Base-by-base conservation (phyloP, 2,797 vertebrate genomes). In the Halcyon leucocephala region DNA sequence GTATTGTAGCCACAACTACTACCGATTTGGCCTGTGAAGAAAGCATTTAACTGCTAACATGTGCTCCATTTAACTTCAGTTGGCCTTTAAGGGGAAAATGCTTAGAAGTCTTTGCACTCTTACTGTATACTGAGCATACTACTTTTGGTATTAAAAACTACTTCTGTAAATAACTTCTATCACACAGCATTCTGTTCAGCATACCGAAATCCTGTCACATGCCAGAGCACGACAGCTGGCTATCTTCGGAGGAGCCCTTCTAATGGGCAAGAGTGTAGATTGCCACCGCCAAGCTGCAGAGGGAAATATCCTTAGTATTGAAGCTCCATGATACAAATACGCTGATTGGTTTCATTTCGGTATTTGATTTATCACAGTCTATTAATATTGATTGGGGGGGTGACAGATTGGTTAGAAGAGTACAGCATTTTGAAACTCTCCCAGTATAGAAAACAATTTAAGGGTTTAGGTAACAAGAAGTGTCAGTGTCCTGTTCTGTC, bases 1-100 rank as follows among this genome's bases (percentile, higher is more conserved):
- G 48, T 89, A 84, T 96, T 95, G 73, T 97, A 97, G 96, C 94
- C 96, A 95, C 94, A 96, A 96, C 85, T 93, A 82, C 90, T 97
- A 93, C 93, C 96, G 89, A 88, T 97, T 88, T 89, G 95, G 93
- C 97, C 94, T 97, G 96, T 95, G 95, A 98, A 97, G 95, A 97
- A 95, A 97, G 67, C 82, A 51, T 95, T 97, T 97, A 78, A 94
- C 83, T 96, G 85, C 91, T 96, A 94, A 97, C 91, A 54, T 35
- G 61, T 89, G 67, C 86, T 93, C 72, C 51, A 0, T 95, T 97
- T 95, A 80, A 82, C 82, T 96, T 97, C 95, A 86, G 89, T 94
- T 21, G 1, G 90, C 86, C 91, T 98, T 94, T 96, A 78, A 94
- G 92, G 92, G 96, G 95, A 85, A 89, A 90, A 95, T 94, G 65